Base-by-base conservation (phyloP, 1,140 invertebrate species). In the Pseudomyrmex concolor region DNA sequence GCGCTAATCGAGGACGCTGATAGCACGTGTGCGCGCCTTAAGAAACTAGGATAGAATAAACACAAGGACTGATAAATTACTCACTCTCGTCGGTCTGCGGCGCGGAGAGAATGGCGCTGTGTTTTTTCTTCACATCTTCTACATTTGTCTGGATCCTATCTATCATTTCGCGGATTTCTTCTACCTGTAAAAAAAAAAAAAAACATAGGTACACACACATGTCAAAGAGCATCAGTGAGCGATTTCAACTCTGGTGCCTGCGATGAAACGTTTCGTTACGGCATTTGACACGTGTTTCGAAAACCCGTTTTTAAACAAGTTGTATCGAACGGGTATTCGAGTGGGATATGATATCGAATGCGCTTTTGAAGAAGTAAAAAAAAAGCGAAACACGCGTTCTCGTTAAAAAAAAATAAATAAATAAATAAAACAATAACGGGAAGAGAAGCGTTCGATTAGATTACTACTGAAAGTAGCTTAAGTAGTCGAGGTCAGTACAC, bases 51-150 rank as follows among this genome's bases (percentile, higher is more conserved):
- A 51, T 51, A 4, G 15, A 9, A 2, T 70, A 80, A 34, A n/a
- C 57, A 50, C 12, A 70, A 78, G 34, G 48, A 10, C 12, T 71
- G 54, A 78, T 70, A 78, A 68, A 70, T 78, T 78, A 96, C 97
- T 98, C 95, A 99, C 98, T 99, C 95, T 99, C 99, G 96, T 99
- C 99, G 92, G 98, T 99, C 92, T 99, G 98, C 84, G 99, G 99
- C 88, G 99, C 99, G 90, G 98, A 99, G 89, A 99, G 95, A 92
- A 99, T 99, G 94, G 98, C 97, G 95, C 98, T 99, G 95, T 99
- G 99, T 96, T 99, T 99, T 96, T 99, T 99, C 96, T 99, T 99
- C 50, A 99, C 99, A 95, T 99, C 98, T 93, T 99, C 99, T 66
- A 99, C 99, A 96, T 99, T 99, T 90, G 97, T 97, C 94, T 99